Evolutionary conservation across 2,797 vertebrate species (phyloP).

Genomic region (Lagorchestes hirsutus): DNA sequence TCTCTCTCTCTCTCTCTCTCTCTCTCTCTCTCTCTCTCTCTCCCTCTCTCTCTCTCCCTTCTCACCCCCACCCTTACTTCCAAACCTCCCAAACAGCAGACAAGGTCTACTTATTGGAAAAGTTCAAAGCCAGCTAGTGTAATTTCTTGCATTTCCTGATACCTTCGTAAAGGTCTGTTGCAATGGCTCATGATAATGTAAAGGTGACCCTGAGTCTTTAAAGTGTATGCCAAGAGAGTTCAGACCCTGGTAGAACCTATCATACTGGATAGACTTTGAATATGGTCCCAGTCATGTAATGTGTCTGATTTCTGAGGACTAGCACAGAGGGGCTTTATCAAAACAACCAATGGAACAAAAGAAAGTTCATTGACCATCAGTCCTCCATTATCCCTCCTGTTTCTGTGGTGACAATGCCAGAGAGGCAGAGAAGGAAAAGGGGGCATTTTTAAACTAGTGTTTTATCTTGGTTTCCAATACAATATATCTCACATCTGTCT

Average conservation of each 20-base stretch:
- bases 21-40: too few species aligned
- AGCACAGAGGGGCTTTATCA: background rate
- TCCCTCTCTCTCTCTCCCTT: too few species aligned
- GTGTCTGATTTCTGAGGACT: background rate
- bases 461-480: too few species aligned
- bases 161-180: background rate
- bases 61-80: too few species aligned
- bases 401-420: background rate
- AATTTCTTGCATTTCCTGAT: background rate
- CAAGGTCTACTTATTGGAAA: too few species aligned
- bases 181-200: background rate
- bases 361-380: background rate
- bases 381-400: background rate
- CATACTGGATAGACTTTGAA: background rate
- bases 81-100: too few species aligned
- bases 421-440: too few species aligned
- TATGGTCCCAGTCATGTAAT: background rate
- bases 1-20: too few species aligned
- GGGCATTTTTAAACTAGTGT: too few species aligned
- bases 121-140: background rate
- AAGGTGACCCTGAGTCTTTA: background rate
- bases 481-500: too few species aligned
- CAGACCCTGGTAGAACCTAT: background rate
- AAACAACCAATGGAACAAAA: background rate
- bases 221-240: background rate